phyloP scores from a whole-genome alignment of 2,113 vertebrate species.

The Cynocephalus volans region DNA sequence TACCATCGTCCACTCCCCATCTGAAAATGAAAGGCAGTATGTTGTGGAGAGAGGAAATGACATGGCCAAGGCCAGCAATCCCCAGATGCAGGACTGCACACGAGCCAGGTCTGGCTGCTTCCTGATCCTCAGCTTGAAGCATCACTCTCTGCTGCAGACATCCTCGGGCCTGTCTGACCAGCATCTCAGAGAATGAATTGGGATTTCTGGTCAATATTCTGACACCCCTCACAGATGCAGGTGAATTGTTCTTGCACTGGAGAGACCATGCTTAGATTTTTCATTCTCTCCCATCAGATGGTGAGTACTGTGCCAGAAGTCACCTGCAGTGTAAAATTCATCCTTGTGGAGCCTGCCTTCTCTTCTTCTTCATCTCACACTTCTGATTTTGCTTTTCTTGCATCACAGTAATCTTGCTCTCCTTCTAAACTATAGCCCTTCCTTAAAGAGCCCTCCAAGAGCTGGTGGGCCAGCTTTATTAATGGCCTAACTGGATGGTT shows the following conservation, averaged over 20 bases:
- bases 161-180: not conserved
- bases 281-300: accelerated
- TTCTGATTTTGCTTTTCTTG: constrained; percentile 10
- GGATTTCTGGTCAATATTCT: not conserved
- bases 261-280: not conserved
- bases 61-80: not conserved
- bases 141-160: not conserved
- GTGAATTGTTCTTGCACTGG: not conserved
- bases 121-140: not conserved
- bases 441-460: not conserved
- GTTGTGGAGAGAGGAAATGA: not conserved
- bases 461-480: not conserved
- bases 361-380: not conserved
- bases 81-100: not conserved
- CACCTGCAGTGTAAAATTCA: not conserved
- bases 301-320: not conserved
- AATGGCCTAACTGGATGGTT: constrained; percentile 65
- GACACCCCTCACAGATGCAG: not conserved
- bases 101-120: not conserved
- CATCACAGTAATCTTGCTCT: not conserved
- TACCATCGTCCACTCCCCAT: not conserved
- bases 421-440: constrained; percentile 21
- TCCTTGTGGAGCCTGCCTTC: not conserved
- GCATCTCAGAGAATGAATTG: not conserved
- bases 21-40: not conserved